These are phyloP conservation scores for Enteromius thamalakanensis DNA, from an alignment of 2,797 vertebrate genomes.

Conservation along the genomic window DNA sequence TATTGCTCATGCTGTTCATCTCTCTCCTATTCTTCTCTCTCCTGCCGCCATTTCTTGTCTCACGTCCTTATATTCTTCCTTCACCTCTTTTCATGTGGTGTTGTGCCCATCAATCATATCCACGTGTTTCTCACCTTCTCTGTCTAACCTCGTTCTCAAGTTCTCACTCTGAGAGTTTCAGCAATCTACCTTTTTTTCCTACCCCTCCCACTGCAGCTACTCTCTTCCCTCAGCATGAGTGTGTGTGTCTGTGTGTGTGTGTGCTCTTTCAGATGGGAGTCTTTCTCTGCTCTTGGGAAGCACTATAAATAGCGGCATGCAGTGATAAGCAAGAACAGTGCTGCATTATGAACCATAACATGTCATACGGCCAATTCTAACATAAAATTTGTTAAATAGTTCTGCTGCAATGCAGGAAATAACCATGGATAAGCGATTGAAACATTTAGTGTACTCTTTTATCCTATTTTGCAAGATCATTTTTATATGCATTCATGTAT, in stretches of 20 bases:
- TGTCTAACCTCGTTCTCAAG: conserved; percentile 28
- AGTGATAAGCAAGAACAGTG: conserved; percentile 33
- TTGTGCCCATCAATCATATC: conserved; percentile 23
- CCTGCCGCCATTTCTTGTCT: not conserved
- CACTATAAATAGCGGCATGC: conserved; percentile 49
- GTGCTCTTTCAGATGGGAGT: conserved; percentile 15
- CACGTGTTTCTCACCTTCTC: conserved; percentile 22
- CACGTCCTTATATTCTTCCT: conserved; percentile 16
- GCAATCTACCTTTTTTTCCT: not conserved
- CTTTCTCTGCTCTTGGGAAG: conserved; percentile 38
- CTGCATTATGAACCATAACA: conserved; percentile 24
- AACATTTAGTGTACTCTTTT: not conserved
- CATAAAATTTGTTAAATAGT: not conserved
- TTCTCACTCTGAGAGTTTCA: conserved; percentile 7
- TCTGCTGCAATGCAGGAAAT: not conserved
- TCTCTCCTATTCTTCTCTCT: not conserved
- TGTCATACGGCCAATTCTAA: not conserved
- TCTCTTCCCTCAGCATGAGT: conserved; percentile 13
- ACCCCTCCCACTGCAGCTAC: not conserved
- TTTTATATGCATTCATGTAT: not conserved
- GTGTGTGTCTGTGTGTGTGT: conserved; percentile 7
- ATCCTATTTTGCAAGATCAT: not conserved
- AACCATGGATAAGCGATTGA: not conserved
- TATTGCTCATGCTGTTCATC: not conserved
- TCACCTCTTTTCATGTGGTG: conserved; percentile 15